Conservation (phyloP, 2,888 invertebrate genomes). For the Cerastoderma edule region DNA sequence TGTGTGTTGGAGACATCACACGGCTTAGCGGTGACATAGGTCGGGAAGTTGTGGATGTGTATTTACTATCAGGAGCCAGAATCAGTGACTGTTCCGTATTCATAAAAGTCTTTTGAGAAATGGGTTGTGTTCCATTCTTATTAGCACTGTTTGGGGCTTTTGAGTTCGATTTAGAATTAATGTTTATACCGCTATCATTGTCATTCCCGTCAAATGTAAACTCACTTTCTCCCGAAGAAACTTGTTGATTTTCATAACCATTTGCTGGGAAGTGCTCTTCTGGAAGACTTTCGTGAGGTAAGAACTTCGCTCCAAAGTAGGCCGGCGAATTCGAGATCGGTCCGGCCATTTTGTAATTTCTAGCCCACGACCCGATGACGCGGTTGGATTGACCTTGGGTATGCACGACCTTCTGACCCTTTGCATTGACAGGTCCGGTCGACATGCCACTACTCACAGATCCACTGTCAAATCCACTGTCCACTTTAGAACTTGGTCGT, state of each 20-base stretch:
- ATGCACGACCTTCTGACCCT: slow-evolving; percentile 53
- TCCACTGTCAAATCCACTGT: slow-evolving; percentile 78
- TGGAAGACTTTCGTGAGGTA: slow-evolving; percentile 49
- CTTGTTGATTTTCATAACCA: background rate
- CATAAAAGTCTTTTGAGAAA: slow-evolving; percentile 1
- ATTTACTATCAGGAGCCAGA: slow-evolving; percentile 34
- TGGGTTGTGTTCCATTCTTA: slow-evolving; percentile 8
- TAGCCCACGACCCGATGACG: slow-evolving; percentile 52
- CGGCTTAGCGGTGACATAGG: slow-evolving; percentile 27
- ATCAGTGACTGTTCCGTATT: background rate
- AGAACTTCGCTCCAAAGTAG: slow-evolving; percentile 38
- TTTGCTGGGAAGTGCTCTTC: slow-evolving; percentile 15
- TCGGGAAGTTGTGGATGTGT: background rate
- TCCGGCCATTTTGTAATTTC: slow-evolving; percentile 53
- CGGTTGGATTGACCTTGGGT: slow-evolving; percentile 43
- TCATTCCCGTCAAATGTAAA: background rate
- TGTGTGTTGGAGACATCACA: background rate
- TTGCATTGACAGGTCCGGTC: slow-evolving; percentile 56
- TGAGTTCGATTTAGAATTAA: background rate
- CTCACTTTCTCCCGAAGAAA: background rate
- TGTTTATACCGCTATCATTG: slow-evolving; percentile 6
- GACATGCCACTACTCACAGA: slow-evolving; percentile 74
- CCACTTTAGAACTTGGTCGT: slow-evolving; percentile 55
- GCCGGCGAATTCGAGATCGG: slow-evolving; percentile 35
- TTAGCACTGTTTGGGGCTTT: slow-evolving; percentile 17